A percentile compares a stretch with the other conserved stretches of the same genome.
These are phyloP conservation scores for Drosophila sturtevanti DNA, from an alignment of 1,140 invertebrate species.

Conservation along the genomic window DNA sequence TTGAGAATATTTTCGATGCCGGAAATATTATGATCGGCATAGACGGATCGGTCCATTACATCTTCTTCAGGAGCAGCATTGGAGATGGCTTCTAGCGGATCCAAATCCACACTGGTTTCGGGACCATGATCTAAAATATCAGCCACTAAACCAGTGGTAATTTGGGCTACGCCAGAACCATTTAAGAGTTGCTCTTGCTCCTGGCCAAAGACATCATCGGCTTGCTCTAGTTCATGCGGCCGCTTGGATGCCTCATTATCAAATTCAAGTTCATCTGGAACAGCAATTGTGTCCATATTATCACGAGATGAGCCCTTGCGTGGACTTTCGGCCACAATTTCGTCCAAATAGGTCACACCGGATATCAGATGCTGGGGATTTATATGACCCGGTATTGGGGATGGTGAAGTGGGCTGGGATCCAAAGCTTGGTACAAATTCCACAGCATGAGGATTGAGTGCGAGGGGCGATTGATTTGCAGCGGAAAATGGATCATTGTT, in stretches of 20 bases:
- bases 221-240: constrained; percentile 70
- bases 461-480: constrained; percentile 61
- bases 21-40: constrained; percentile 40
- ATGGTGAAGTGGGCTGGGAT: constrained; percentile 67
- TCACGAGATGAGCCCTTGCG: constrained; percentile 61
- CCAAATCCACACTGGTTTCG: constrained; percentile 73
- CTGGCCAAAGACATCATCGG: constrained; percentile 52
- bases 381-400: constrained; percentile 24
- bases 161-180: too few relatives aligned
- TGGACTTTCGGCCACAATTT: constrained; percentile 74
- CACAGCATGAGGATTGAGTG: constrained; percentile 71
- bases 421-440: constrained; percentile 74
- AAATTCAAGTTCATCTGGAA: constrained; percentile 70
- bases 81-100: constrained; percentile 24
- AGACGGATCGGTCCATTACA: constrained; percentile 69
- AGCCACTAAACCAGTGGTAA: neutral
- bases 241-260: constrained; percentile 66
- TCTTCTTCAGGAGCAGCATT: constrained; percentile 34
- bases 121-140: constrained; percentile 66
- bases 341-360: constrained; percentile 44
- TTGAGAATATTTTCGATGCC: constrained; percentile 76
- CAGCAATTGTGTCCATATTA: constrained; percentile 66
- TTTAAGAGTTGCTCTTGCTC: constrained; percentile 13
- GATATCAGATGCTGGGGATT: constrained; percentile 51
- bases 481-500: constrained; percentile 44